Conservation (phyloP, 1,140 invertebrate species). For the Arctopsyche grandis region DNA sequence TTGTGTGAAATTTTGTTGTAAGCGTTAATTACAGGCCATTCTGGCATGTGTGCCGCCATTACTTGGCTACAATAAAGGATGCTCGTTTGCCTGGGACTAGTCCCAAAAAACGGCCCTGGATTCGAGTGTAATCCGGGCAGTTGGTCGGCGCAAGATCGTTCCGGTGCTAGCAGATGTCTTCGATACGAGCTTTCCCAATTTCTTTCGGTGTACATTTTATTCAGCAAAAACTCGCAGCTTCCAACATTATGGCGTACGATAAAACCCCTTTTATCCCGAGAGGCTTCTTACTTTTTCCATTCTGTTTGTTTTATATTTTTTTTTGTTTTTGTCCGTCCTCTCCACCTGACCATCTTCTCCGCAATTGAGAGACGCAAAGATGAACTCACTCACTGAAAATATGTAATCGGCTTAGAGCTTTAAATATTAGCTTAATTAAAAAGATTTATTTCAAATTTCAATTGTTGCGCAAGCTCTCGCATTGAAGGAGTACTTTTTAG, state of each 20-base stretch:
- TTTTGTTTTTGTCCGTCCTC: not conserved
- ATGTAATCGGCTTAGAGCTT: not conserved
- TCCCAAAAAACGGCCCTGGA: slow-evolving; percentile 9
- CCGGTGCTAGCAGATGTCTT: slow-evolving; percentile 9
- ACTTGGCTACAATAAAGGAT: not conserved
- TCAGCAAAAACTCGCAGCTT: slow-evolving; percentile 5
- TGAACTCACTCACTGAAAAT: not conserved
- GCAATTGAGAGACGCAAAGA: not conserved
- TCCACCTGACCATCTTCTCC: not conserved
- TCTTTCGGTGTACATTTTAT: slow-evolving; percentile 23
- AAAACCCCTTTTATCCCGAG: slow-evolving; percentile 13
- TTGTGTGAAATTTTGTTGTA: not conserved
- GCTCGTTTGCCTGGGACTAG: not conserved
- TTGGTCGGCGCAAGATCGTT: slow-evolving; percentile 2
- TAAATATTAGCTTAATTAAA: not conserved
- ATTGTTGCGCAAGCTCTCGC: too few species aligned
- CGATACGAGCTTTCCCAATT: slow-evolving; percentile 20
- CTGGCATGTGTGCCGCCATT: not conserved
- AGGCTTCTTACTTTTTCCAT: not conserved
- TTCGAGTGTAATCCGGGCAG: slow-evolving; percentile 1
- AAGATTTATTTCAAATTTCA: not conserved
- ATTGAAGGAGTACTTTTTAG: too few species aligned
- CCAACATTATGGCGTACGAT: slow-evolving; percentile 14
- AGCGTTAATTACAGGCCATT: not conserved
- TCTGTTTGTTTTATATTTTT: not conserved